Percentiles rank a stretch among this genome's conserved stretches.
Conservation (phyloP, 2,797 vertebrate genomes). For the Darevskia mixta region DNA sequence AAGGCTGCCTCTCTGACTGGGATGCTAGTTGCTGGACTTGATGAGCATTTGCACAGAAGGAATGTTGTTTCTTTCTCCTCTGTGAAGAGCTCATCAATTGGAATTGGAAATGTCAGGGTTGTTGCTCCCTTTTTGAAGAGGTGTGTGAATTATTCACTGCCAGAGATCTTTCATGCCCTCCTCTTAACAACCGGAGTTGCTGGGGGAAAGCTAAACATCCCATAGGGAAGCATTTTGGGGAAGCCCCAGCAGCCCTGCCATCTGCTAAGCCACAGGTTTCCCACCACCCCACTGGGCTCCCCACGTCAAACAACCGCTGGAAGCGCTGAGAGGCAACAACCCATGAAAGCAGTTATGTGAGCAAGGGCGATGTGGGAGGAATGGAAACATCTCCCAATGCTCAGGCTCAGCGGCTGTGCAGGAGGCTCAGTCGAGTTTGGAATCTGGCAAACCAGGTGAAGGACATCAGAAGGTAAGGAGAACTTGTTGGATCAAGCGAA, state of each 20-base stretch:
- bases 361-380: not conserved
- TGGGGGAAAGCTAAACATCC: not conserved
- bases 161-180: not conserved
- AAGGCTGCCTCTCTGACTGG: too few species aligned
- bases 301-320: not conserved
- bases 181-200: not conserved
- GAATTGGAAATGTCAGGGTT: constrained; percentile 13
- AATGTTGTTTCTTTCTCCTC: not conserved
- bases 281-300: too few species aligned
- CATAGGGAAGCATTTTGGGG: not conserved
- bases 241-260: not conserved
- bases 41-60: not conserved
- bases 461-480: too few species aligned
- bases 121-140: not conserved
- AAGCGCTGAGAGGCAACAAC: not conserved
- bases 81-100: not conserved
- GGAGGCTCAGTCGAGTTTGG: not conserved
- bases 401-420: not conserved
- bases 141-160: constrained; percentile 7
- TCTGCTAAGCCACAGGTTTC: not conserved
- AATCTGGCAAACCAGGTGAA: not conserved
- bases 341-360: not conserved
- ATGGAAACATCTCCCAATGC: not conserved
- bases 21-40: not conserved
- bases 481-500: too few species aligned